Percentiles rank a stretch among this genome's conserved stretches.
Conservation (phyloP, 2,113 vertebrate species). For the Otus sunia region DNA sequence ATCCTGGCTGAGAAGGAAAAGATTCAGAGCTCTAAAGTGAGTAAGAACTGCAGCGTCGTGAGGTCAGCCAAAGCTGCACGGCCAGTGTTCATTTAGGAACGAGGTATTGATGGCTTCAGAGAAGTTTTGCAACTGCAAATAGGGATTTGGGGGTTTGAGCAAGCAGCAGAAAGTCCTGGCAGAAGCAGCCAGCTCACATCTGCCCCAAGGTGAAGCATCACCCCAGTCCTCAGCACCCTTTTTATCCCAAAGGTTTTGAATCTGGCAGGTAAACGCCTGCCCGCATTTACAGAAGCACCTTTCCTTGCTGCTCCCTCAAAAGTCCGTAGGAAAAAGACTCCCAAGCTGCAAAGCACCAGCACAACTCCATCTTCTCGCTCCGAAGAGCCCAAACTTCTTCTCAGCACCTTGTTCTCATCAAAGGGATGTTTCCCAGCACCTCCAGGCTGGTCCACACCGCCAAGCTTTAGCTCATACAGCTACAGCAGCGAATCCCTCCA, state of each 20-base stretch:
- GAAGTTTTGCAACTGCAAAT: not conserved
- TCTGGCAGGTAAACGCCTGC: accelerated
- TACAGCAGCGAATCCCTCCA: not conserved
- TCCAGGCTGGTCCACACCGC: not conserved
- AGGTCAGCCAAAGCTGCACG: not conserved
- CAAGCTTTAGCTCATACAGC: accelerated
- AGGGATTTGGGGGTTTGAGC: accelerated
- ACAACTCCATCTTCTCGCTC: accelerated
- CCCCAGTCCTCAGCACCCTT: accelerated
- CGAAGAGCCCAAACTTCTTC: not conserved
- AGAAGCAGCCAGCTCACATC: accelerated
- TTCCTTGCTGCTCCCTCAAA: not conserved
- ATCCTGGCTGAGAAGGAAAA: not conserved
- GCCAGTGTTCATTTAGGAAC: accelerated
- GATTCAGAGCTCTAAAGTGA: not conserved
- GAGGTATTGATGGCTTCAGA: not conserved
- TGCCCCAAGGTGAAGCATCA: accelerated
- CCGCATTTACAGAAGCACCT: not conserved
- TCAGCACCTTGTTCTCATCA: not conserved
- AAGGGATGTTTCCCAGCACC: not conserved
- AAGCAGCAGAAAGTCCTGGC: not conserved
- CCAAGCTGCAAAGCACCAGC: not conserved
- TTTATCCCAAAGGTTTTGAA: not conserved
- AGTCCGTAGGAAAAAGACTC: accelerated
- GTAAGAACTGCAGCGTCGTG: accelerated